Conservation (phyloP, 2,888 invertebrate genomes). For the Pollenia amentaria region DNA sequence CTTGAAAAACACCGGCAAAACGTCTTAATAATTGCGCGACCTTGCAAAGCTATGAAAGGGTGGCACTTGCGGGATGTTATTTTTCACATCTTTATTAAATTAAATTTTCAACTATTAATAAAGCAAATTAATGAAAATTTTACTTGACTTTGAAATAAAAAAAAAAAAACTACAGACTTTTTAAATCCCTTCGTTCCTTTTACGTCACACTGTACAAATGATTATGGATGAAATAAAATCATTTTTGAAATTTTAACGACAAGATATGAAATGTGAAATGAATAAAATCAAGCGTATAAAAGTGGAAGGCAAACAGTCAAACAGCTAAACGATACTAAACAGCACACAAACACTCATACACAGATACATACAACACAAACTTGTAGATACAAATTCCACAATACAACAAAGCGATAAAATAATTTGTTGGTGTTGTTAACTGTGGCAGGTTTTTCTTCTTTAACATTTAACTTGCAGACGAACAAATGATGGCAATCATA, state of each 20-base stretch:
- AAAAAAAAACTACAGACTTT: too few species aligned
- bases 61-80: too few species aligned
- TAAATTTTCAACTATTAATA: too few species aligned
- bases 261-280: constrained; percentile 58
- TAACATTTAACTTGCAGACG: constrained; percentile 12
- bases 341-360: neutral
- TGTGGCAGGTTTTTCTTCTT: constrained; percentile 24
- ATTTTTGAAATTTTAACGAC: constrained; percentile 54
- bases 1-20: too few species aligned
- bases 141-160: too few species aligned
- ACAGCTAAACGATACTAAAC: neutral
- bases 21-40: too few species aligned
- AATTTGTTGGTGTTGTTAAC: neutral
- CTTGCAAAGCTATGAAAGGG: too few species aligned
- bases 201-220: constrained; percentile 2
- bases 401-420: constrained; percentile 10
- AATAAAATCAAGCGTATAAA: constrained; percentile 51
- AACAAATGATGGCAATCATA: constrained; percentile 67
- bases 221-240: constrained; percentile 61
- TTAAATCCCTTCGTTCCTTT: too few species aligned
- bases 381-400: neutral
- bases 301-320: constrained; percentile 25
- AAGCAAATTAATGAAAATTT: too few species aligned
- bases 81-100: too few species aligned
- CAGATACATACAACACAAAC: neutral